Evolutionary conservation across 2,113 vertebrate species (phyloP).

Genomic region (Oryzias javanicus): DNA sequence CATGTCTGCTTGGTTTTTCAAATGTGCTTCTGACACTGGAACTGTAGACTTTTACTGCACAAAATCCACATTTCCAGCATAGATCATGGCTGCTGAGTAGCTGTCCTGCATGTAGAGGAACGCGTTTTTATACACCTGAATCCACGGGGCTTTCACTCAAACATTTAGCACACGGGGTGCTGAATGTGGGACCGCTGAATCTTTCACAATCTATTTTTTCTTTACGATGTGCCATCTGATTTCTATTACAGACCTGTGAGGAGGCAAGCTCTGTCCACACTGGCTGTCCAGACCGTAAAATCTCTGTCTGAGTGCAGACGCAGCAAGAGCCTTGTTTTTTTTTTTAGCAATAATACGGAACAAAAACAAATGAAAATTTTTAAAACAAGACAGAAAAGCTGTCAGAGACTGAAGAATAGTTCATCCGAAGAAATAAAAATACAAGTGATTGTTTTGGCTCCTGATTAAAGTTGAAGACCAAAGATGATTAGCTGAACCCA

Average conservation of each 20-base stretch:
- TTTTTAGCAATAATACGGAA: constrained; percentile 15
- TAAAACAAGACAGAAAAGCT: constrained; percentile 22
- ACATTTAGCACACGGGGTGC: not conserved
- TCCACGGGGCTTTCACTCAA: constrained; percentile 1
- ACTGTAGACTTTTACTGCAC: not conserved
- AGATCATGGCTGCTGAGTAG: not conserved
- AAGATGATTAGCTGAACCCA: not conserved
- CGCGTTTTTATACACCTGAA: not conserved
- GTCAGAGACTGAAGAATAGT: constrained; percentile 4
- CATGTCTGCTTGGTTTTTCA: not conserved
- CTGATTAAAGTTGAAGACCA: constrained; percentile 9
- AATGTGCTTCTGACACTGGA: not conserved
- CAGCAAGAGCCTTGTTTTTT: constrained; percentile 34
- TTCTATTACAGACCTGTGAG: not conserved
- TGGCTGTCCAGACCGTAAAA: not conserved
- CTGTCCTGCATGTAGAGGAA: not conserved
- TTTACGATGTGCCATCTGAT: not conserved
- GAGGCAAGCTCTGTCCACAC: constrained; percentile 14
- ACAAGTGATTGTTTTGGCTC: constrained; percentile 4
- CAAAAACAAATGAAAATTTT: constrained; percentile 13
- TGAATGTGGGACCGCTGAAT: not conserved
- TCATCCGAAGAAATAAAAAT: constrained; percentile 14
- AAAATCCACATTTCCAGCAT: constrained; percentile 3
- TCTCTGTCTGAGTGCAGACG: constrained; percentile 34
- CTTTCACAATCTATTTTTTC: constrained; percentile 16